Conservation (phyloP, 92 coral and sea anemone genomes). For the Zoanthus sansibaricus region DNA sequence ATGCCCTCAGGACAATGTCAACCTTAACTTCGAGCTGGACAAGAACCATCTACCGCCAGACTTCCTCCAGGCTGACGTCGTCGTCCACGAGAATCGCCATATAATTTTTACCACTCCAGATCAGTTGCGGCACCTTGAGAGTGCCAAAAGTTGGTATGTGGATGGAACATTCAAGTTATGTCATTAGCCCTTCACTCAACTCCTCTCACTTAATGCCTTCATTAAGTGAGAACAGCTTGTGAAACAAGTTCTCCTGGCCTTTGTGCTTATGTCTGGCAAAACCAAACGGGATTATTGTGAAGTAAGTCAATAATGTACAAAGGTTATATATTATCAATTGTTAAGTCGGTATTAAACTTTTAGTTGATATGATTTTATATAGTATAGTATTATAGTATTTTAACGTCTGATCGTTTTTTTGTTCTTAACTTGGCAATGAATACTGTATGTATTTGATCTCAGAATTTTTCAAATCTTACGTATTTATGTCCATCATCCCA, state of each 20-base stretch:
- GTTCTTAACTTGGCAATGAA: neutral
- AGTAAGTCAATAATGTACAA: too few species aligned
- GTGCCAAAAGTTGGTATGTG: conserved; percentile 20
- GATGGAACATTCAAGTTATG: neutral
- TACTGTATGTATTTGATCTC: neutral
- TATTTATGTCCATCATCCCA: neutral
- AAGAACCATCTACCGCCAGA: conserved; percentile 19
- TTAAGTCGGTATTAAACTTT: too few species aligned
- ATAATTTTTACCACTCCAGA: neutral
- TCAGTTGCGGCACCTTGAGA: conserved; percentile 4
- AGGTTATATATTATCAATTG: too few species aligned
- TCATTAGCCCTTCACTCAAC: conserved; percentile 13
- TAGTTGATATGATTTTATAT: too few species aligned
- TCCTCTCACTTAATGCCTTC: neutral
- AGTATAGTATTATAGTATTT: too few species aligned
- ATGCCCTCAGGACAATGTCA: neutral
- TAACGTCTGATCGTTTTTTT: neutral
- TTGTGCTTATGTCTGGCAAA: too few species aligned
- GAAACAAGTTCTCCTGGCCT: too few species aligned
- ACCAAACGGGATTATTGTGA: too few species aligned
- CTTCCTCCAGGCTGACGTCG: conserved; percentile 14
- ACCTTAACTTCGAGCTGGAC: conserved; percentile 27
- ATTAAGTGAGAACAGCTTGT: too few species aligned
- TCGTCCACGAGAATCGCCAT: neutral
- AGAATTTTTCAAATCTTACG: neutral